Conservation (phyloP, 2,113 vertebrate species). For the Trichomycterus rosablanca region DNA sequence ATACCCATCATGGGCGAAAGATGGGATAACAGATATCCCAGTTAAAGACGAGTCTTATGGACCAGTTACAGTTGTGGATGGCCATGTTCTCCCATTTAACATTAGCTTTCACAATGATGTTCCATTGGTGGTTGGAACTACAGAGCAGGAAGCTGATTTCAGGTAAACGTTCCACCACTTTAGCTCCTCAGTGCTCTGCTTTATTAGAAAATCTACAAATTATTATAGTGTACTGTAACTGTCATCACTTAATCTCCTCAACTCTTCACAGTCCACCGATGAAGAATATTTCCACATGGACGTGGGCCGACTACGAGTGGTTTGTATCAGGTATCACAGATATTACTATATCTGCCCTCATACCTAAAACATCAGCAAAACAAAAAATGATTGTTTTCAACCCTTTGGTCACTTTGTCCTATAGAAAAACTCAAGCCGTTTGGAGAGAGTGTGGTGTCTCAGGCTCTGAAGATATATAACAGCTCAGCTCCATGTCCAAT, state of each 20-base stretch:
- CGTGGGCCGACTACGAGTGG: slow-evolving; percentile 66
- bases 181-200: slow-evolving; percentile 24
- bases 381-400: no score
- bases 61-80: slow-evolving; percentile 65
- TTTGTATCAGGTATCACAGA: slow-evolving; percentile 71
- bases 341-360: no score
- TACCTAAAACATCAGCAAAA: no score
- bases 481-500: slow-evolving; percentile 54
- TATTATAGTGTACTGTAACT: no score
- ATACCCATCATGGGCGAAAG: slow-evolving; percentile 64
- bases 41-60: slow-evolving; percentile 49
- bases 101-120: slow-evolving; percentile 58
- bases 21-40: slow-evolving; percentile 58
- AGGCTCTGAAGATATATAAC: slow-evolving; percentile 57
- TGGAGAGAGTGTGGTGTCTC: slow-evolving; percentile 40
- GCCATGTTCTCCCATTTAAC: slow-evolving; percentile 60
- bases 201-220: no score
- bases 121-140: slow-evolving; percentile 67
- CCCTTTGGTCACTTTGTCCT: background rate
- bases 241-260: no score
- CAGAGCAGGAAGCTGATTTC: slow-evolving; percentile 68
- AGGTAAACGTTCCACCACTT: slow-evolving; percentile 52
- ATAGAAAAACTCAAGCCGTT: slow-evolving; percentile 64
- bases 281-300: slow-evolving; percentile 68
- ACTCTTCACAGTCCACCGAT: slow-evolving; percentile 51